Conservation (phyloP, 2,797 vertebrate species). For the Falco biarmicus region DNA sequence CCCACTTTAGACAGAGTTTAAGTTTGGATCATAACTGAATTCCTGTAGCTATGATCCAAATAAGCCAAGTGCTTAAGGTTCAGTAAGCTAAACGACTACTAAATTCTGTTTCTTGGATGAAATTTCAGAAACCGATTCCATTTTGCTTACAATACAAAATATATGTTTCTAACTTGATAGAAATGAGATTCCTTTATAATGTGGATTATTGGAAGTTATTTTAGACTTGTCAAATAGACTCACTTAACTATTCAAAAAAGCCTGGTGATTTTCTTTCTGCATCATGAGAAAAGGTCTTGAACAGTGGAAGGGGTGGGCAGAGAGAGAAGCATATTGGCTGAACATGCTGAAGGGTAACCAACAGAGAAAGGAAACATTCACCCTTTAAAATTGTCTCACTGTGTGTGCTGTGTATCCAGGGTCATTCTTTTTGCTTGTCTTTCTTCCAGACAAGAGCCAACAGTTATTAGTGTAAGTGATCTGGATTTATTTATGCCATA, state of each 20-base stretch:
- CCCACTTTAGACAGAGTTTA: background rate
- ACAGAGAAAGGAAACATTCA: conserved; percentile 39
- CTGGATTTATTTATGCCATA: background rate
- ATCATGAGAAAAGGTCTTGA: background rate
- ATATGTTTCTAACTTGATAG: conserved; percentile 17
- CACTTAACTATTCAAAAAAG: conserved; percentile 15
- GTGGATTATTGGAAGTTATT: background rate
- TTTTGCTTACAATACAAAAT: background rate
- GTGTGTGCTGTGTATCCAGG: background rate
- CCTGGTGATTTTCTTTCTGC: conserved; percentile 46
- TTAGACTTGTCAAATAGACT: conserved; percentile 15
- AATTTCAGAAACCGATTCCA: background rate
- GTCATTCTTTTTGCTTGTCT: conserved; percentile 5
- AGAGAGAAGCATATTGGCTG: conserved; percentile 7
- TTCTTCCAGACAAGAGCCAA: conserved; percentile 1
- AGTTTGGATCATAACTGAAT: background rate
- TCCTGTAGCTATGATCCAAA: background rate
- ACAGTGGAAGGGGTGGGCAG: background rate
- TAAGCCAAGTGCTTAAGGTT: background rate
- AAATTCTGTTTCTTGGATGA: background rate
- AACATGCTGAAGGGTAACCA: conserved; percentile 20
- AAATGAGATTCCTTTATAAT: background rate
- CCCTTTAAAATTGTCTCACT: conserved; percentile 6
- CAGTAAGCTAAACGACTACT: background rate
- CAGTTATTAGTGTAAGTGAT: background rate